Evolutionary conservation across 2,797 vertebrate species (phyloP).

Genomic region (Hyperoplus lanceolatus): DNA sequence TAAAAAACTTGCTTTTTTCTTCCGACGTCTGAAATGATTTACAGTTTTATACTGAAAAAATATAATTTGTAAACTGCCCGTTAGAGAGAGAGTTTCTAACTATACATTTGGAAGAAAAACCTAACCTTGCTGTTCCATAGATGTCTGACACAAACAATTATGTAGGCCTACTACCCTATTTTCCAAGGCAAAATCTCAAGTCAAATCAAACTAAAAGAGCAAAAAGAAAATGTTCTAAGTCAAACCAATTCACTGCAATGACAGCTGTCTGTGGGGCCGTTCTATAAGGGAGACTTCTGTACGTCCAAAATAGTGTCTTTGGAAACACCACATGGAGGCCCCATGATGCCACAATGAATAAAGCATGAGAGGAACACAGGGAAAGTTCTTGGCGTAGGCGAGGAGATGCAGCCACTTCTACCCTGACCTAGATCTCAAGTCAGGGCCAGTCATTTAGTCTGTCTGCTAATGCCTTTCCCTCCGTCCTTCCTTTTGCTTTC

Average conservation of each 20-base stretch:
- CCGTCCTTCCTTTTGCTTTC: slow-evolving; percentile 25
- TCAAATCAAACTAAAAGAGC: slow-evolving; percentile 11
- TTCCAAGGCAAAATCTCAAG: slow-evolving; percentile 6
- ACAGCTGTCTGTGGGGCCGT: slow-evolving; percentile 63
- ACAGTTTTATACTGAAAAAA: neutral
- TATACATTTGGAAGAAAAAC: neutral
- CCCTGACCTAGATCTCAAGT: slow-evolving; percentile 71
- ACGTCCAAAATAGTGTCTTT: slow-evolving; percentile 53
- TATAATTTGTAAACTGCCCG: neutral
- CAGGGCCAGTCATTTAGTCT: slow-evolving; percentile 45
- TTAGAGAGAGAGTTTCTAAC: neutral
- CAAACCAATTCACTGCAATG: slow-evolving; percentile 23
- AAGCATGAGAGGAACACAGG: slow-evolving; percentile 69
- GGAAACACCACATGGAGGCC: slow-evolving; percentile 47
- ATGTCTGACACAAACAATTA: neutral
- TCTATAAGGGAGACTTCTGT: slow-evolving; percentile 51
- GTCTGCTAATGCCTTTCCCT: slow-evolving; percentile 41
- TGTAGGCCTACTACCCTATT: neutral
- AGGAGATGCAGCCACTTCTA: slow-evolving; percentile 63
- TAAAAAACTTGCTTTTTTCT: neutral
- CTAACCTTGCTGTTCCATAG: neutral
- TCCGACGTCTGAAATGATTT: neutral
- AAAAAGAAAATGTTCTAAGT: slow-evolving; percentile 8
- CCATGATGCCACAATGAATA: slow-evolving; percentile 69
- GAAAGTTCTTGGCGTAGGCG: slow-evolving; percentile 62